Percentiles rank a stretch among this genome's conserved stretches.
These are phyloP conservation scores for Cyclura pinguis DNA, from an alignment of 2,797 vertebrate genomes.

Conservation along the genomic window DNA sequence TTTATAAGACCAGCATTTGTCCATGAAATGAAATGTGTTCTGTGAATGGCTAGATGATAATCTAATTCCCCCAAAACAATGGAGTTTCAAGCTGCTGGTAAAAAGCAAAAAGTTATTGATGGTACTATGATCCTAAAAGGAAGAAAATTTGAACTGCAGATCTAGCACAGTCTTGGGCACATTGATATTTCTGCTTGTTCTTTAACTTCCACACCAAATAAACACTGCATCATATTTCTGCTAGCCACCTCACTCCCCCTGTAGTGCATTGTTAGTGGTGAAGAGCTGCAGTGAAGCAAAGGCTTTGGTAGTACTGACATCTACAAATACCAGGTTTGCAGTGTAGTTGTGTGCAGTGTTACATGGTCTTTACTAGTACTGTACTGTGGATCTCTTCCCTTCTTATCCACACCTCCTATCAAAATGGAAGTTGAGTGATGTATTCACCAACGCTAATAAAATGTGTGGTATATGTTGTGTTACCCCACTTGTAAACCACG, in stretches of 20 bases:
- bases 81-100: no score
- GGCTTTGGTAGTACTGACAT: background rate
- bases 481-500: background rate
- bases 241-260: background rate
- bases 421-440: no score
- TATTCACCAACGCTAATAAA: background rate
- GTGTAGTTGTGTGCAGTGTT: background rate
- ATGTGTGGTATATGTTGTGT: background rate
- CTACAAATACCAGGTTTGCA: background rate
- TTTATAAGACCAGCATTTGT: background rate
- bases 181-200: background rate
- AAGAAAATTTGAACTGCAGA: no score
- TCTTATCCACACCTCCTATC: no score
- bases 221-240: background rate
- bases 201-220: background rate
- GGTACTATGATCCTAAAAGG: no score
- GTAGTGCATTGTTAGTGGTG: background rate
- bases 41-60: background rate
- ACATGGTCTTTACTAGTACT: background rate
- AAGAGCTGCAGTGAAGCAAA: background rate
- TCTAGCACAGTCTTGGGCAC: background rate
- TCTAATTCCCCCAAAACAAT: background rate
- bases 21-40: conserved; percentile 1
- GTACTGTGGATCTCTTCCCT: background rate
- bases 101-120: no score